Evolutionary conservation across 2,113 vertebrate species (phyloP), one percentile per base, ranked within the genome.

Genomic region (Thalassoma bifasciatum): DNA sequence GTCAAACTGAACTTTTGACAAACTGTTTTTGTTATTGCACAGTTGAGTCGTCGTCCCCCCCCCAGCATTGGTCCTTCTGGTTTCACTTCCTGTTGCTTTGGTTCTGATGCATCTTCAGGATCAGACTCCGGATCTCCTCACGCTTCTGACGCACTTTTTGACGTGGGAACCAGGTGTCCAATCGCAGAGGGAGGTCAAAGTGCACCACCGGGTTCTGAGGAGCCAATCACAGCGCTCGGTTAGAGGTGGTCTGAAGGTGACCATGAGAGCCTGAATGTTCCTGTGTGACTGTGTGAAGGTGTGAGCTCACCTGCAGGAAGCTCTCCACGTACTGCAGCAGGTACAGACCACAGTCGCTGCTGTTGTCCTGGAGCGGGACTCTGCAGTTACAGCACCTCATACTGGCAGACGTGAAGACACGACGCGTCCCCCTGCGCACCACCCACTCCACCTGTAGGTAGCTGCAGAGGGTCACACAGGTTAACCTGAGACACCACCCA

Each of bases 311-410:
- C 96, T 97, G 93, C 36, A 98, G 91, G 89, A 99, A 99, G 74
- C 94, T 97, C 89, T 99, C 97, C 8, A 97, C 97, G 47, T 99
- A 99, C 4, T 99, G 98, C 44, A 99, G 90, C 72, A 99, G 93
- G 83, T 98, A 99, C 13, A 99, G 93, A 14, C 98, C 98, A 77
- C 98, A 99, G 83, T 99, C 98, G 68, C 96, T 99, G 91, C 94
- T 96, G 85, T 99, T 99, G 86, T 99, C 95, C 86, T 99, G 98
- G 65, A 98, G 96, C 53, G 97, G 98, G 70, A 99, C 97, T 82
- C 92, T 92, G 75, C 96, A 97, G 82, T 93, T 94, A 0, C 96
- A 93, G 63, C 95, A 95, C 66, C 93, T 86, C 94, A 98, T 95
- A 46, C 91, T 92, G 58, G 96, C 94, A 44, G 92, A 93, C 84